Evolutionary conservation across 2,888 invertebrate species (phyloP).

Genomic region (Cephalotes varians): DNA sequence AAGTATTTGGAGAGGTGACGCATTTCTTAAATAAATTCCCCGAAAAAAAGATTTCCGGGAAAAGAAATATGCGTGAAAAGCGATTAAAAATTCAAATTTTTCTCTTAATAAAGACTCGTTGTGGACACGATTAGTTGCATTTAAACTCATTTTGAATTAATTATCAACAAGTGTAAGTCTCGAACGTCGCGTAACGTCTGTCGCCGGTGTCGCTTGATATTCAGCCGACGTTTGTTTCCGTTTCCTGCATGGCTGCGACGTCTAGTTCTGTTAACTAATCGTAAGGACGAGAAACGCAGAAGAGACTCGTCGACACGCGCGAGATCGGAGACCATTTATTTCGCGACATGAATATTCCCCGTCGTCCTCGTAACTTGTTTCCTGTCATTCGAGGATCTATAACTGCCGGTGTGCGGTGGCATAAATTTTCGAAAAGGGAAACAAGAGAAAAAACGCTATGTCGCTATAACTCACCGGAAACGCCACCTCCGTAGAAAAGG

Average conservation of each 20-base stretch:
- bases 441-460: slow-evolving; percentile 8
- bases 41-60: background rate
- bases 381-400: slow-evolving; percentile 72
- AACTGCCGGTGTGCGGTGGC: slow-evolving; percentile 64
- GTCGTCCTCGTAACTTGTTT: slow-evolving; percentile 76
- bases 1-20: background rate
- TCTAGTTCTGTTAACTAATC: slow-evolving; percentile 34
- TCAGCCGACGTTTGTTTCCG: slow-evolving; percentile 58
- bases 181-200: background rate
- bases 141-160: slow-evolving; percentile 21
- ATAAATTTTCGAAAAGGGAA: slow-evolving; percentile 69
- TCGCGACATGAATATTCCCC: slow-evolving; percentile 79
- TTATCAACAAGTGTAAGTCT: background rate
- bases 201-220: slow-evolving; percentile 61
- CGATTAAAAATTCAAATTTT: background rate
- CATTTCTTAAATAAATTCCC: background rate
- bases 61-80: background rate
- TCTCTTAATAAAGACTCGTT: background rate
- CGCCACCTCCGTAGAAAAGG: slow-evolving; percentile 70
- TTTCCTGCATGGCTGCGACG: slow-evolving; percentile 58
- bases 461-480: slow-evolving; percentile 73
- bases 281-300: slow-evolving; percentile 23
- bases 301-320: slow-evolving; percentile 21
- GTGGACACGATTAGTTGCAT: background rate
- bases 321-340: slow-evolving; percentile 71